These are phyloP conservation scores for Fistularia commersonii DNA, from an alignment of 2,797 vertebrate genomes.

Conservation along the genomic window DNA sequence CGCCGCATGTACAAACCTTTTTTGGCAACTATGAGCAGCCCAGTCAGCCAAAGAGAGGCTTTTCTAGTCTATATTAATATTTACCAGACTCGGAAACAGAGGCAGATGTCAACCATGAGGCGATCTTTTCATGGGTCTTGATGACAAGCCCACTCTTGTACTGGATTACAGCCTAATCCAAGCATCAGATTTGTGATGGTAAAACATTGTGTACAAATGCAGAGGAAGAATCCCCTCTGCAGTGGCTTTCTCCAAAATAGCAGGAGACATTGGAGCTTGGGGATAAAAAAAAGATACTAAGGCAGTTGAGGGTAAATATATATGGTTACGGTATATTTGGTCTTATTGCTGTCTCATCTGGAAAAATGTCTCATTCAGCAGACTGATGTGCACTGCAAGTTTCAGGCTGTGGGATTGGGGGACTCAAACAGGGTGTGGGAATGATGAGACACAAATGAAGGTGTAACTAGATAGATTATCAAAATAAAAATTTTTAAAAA, in stretches of 20 bases:
- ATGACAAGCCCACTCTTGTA: slow-evolving; percentile 46
- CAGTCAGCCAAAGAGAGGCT: slow-evolving; percentile 57
- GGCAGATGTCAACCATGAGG: slow-evolving; percentile 59
- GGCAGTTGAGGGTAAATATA: too few species aligned
- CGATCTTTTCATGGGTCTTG: slow-evolving; percentile 24
- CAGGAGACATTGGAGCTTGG: too few species aligned
- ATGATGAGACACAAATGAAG: too few species aligned
- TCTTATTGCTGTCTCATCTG: too few species aligned
- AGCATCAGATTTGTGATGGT: slow-evolving; percentile 44
- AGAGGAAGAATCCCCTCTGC: slow-evolving; percentile 2
- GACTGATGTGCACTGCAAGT: too few species aligned
- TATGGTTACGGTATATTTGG: too few species aligned
- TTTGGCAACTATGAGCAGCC: slow-evolving; percentile 57
- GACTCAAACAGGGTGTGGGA: too few species aligned
- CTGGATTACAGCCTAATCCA: slow-evolving; percentile 62
- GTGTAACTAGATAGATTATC: too few species aligned
- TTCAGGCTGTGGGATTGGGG: too few species aligned
- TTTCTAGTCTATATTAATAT: slow-evolving; percentile 68
- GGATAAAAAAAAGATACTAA: too few species aligned
- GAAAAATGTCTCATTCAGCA: too few species aligned
- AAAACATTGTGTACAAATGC: slow-evolving; percentile 26
- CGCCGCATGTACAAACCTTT: slow-evolving; percentile 48
- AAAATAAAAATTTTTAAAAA: too few species aligned
- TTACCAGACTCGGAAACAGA: slow-evolving; percentile 54
- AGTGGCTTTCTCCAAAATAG: slow-evolving; percentile 6